These are phyloP conservation scores for Eospalax fontanierii DNA, from an alignment of 2,797 vertebrate species.

Conservation along the genomic window DNA sequence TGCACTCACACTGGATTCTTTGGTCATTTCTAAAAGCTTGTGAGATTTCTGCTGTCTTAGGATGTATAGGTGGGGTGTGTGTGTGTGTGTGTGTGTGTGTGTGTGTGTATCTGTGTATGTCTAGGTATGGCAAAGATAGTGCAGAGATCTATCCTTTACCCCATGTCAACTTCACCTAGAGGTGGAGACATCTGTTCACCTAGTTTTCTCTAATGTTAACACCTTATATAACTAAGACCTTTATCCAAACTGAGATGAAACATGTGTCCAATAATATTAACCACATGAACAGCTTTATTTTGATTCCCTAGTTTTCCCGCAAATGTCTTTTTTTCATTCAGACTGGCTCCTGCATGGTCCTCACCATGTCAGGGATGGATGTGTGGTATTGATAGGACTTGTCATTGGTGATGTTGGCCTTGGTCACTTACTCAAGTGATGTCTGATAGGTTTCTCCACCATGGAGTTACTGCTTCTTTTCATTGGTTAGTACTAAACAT, in stretches of 20 bases:
- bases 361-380: not conserved
- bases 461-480: conserved; percentile 1
- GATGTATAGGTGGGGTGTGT: not conserved
- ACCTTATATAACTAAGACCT: not conserved
- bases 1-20: not conserved
- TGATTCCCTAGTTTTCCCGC: not conserved
- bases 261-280: not conserved
- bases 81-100: not conserved
- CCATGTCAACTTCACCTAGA: not conserved
- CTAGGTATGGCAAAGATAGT: not conserved
- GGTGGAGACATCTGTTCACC: not conserved
- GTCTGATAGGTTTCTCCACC: not conserved
- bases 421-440: not conserved
- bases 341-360: not conserved
- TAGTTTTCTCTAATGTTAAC: not conserved
- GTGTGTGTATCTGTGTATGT: not conserved
- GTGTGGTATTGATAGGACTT: not conserved
- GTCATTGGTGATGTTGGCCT: not conserved
- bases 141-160: not conserved
- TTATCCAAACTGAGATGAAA: not conserved
- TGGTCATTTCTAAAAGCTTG: conserved; percentile 20
- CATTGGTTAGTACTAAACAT: not conserved
- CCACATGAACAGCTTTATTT: not conserved
- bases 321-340: not conserved
- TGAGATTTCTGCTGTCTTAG: not conserved